Evolutionary conservation across 2,113 vertebrate genomes (phyloP).

Genomic region (Pollachius pollachius): DNA sequence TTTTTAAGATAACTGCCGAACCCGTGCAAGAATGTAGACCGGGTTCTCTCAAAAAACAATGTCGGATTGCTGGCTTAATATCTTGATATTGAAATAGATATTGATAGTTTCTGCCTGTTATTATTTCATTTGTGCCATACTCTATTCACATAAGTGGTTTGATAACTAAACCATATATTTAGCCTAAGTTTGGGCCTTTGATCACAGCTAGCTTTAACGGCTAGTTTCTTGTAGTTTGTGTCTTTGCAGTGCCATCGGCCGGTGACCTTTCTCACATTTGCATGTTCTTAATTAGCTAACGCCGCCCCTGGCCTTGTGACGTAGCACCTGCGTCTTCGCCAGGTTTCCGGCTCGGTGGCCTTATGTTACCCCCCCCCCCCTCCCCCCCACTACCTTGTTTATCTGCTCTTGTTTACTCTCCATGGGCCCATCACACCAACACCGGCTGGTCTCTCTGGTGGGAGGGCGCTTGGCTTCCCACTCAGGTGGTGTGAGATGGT

Average conservation of each 20-base stretch:
- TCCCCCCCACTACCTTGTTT: conserved; percentile 10
- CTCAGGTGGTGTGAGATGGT: conserved; percentile 25
- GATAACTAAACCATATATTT: background rate
- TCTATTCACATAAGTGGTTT: background rate
- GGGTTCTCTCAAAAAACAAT: background rate
- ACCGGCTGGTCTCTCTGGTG: conserved; percentile 25
- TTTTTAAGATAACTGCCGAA: conserved; percentile 10
- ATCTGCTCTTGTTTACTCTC: conserved; percentile 32
- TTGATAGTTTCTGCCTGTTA: background rate
- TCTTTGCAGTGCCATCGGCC: too few relatives aligned
- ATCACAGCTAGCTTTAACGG: too few relatives aligned
- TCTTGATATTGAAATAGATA: background rate
- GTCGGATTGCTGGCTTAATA: background rate
- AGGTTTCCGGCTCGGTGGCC: conserved; percentile 11
- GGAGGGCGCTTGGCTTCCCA: conserved; percentile 36
- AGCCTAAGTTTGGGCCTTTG: too few relatives aligned
- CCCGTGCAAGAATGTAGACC: conserved; percentile 7
- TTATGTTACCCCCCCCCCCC: too few relatives aligned
- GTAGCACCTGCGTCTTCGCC: conserved; percentile 14
- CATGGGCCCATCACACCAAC: conserved; percentile 28
- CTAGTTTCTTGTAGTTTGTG: too few relatives aligned
- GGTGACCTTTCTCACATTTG: too few relatives aligned
- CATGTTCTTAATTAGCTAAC: conserved; percentile 12
- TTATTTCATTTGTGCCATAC: background rate
- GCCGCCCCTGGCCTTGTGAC: conserved; percentile 25